Evolutionary conservation across 1,140 invertebrate species (phyloP), one percentile per base, ranked within the genome.

Genomic region (Rhopalosiphum maidis): DNA sequence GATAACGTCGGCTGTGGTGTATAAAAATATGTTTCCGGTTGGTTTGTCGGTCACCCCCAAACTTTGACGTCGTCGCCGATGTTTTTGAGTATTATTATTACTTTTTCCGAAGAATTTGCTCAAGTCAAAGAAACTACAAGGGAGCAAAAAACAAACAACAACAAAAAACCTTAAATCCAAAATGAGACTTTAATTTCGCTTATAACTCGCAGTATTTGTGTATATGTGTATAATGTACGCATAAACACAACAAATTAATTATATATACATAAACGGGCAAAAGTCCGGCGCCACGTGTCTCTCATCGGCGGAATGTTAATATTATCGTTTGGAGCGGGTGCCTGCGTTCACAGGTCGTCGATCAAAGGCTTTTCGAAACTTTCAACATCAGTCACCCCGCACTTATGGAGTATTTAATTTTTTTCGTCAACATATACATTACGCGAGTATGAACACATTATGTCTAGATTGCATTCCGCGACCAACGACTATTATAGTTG

Each of bases 281-380:
- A 90, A 41, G 89, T 68, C 89, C 37, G 41, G 5, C 25, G 37
- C 82, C 91, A 93, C 91, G 91, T 86, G 91, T 83, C 37, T 35
- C 60, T 77, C 60, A 77, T 77, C 77, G 46, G 68, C 0, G 91
- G 91, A 93, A 93, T 93, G 91, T 86, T 86, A 93, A 93, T 93
- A 85, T 93, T 93, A 93, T 93, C 48, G 77, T 93, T 30, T 25
- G 18, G 30, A n/a, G n/a, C 60, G 60, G 60, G 60, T 77, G n/a
- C n/a, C 22, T 11, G 6, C 30, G 90, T 91, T 92, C 21, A 93
- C 91, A 51, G 91, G 22, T 37, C 46, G 91, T 55, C 91, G 91
- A 93, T 93, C 91, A 93, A 93, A 93, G 91, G 91, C 48, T 48
- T 21, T 22, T 18, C 88, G 37, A 55, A 55, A 89, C 35, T n/a